These are phyloP conservation scores for Petrolisthes manimaculis DNA, from an alignment of 2,888 invertebrate species.

Conservation along the genomic window DNA sequence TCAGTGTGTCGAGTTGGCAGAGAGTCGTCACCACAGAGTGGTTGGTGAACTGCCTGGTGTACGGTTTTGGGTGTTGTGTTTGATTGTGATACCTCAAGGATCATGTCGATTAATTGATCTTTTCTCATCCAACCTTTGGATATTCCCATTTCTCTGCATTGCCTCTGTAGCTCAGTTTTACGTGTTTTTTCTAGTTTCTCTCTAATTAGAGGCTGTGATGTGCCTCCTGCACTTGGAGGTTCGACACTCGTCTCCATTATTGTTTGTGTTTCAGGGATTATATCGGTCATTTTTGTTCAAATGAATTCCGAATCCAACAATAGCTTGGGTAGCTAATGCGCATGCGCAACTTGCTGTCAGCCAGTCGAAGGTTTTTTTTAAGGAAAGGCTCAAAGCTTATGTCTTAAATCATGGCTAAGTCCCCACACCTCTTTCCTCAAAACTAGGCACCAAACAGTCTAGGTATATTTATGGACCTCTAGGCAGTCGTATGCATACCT, in stretches of 20 bases:
- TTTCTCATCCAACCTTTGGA: background rate
- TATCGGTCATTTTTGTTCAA: no score
- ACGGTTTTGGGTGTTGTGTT: background rate
- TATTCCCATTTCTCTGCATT: background rate
- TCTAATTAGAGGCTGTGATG: background rate
- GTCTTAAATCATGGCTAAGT: no score
- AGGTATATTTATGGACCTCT: no score
- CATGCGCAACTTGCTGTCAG: no score
- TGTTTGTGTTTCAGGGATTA: no score
- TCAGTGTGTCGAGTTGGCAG: background rate
- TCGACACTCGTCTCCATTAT: background rate
- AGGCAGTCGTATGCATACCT: no score
- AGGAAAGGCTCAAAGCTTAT: no score
- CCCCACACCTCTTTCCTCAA: no score
- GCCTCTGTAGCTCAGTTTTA: background rate
- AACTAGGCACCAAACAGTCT: no score
- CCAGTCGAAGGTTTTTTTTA: no score
- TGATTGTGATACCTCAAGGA: background rate
- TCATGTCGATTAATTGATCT: background rate
- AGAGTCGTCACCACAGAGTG: background rate
- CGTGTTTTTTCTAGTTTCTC: background rate
- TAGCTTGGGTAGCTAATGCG: no score
- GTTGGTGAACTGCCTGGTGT: background rate
- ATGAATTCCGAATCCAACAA: no score
- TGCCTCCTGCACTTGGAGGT: background rate